Base-by-base conservation (phyloP, 1,140 invertebrate genomes). In the Cecropterus lyciades region DNA sequence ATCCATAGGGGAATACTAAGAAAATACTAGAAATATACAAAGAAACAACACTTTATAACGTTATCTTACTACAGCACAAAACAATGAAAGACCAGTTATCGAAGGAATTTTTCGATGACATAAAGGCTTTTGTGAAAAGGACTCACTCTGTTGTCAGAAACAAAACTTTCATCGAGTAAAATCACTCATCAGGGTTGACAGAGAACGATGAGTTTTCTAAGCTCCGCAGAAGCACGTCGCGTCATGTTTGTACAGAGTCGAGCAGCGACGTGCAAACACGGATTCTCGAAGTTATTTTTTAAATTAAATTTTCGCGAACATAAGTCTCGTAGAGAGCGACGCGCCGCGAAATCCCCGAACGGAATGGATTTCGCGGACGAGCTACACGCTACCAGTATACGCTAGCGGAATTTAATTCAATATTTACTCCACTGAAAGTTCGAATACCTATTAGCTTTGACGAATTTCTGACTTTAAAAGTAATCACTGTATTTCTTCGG, bases 271-370 rank as follows among this genome's bases (percentile, higher is more conserved):
- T 48, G 24, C 42, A 59, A 27, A 46, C 56, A 37, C 40, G 53
- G 37, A 56, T 56, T 56, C 53, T 56, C 11, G 43, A 56, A 74
- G 72, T 72, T 77, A 73, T 77, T 70, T 71, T 68, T 72, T 69
- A 77, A 77, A 77, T 77, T 72, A 74, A 77, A 77, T 77, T 77
- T 77, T 74, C 67, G 40, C 63, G 67, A 60, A 69, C 66, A 68
- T 72, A 74, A 72, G 62, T 66, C 69, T 67, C 37, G 52, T 46
- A 55, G 56, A 53, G 67, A 7, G 66, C 65, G 67, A 37, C 55
- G 55, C 52, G 40, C 37, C 42, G 30, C 40, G 48, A 37, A 70
- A 69, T 65, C 67, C 70, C 68, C 40, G 13, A 43, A 5, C 40
- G 40, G 40, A 70, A 63, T 66, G 65, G 60, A 72, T 69, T 69